Evolutionary conservation across 2,113 vertebrate genomes (phyloP).

Genomic region (Kryptolebias marmoratus): DNA sequence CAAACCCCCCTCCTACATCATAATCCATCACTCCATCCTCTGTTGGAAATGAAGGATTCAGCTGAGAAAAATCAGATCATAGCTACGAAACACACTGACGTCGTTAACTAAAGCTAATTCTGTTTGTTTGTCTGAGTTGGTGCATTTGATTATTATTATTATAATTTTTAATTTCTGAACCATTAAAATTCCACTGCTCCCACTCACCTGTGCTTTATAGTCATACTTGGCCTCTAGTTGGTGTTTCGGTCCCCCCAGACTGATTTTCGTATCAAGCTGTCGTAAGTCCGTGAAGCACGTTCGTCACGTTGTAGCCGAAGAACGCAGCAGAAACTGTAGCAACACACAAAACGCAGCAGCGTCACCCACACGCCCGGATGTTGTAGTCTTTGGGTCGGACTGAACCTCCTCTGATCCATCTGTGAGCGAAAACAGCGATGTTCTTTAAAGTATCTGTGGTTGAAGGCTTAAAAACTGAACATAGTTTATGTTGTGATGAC

Average conservation of each 20-base stretch:
- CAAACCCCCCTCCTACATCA: conserved; percentile 3
- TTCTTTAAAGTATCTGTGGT: too few species aligned
- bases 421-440: too few species aligned
- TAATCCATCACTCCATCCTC: conserved; percentile 6
- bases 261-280: neutral
- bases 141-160: conserved; percentile 17
- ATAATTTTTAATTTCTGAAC: conserved; percentile 29
- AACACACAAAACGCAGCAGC: conserved; percentile 1
- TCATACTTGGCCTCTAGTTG: conserved; percentile 18
- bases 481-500: too few species aligned
- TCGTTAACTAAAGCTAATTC: neutral
- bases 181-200: conserved; percentile 38
- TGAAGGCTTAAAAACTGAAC: too few species aligned
- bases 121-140: conserved; percentile 25
- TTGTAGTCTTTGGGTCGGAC: neutral
- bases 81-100: neutral
- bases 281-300: neutral
- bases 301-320: conserved; percentile 41
- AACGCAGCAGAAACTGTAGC: conserved; percentile 62
- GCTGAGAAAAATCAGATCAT: neutral
- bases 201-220: conserved; percentile 10
- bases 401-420: too few species aligned
- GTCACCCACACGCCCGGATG: too few species aligned
- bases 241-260: neutral
- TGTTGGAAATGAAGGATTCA: neutral